Conservation (phyloP, 2,113 vertebrate genomes). For the Microtus oregoni region DNA sequence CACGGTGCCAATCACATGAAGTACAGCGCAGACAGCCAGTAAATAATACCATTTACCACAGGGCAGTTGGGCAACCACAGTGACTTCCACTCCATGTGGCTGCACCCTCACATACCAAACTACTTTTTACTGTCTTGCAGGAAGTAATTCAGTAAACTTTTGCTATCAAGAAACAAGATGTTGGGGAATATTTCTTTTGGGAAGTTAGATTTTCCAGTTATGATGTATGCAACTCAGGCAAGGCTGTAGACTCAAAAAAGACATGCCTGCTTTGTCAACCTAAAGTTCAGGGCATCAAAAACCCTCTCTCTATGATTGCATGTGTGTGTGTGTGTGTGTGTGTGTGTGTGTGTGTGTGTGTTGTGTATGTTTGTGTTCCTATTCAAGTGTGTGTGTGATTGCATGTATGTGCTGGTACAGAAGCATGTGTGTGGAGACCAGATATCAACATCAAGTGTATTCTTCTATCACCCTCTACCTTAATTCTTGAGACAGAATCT, state of each 20-base stretch:
- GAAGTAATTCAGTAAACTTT: background rate
- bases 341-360: background rate
- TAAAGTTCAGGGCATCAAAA: background rate
- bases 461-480: background rate
- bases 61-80: fast-evolving
- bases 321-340: background rate
- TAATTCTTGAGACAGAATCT: background rate
- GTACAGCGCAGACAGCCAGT: fast-evolving
- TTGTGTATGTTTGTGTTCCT: background rate
- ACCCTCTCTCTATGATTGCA: background rate
- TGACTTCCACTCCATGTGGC: fast-evolving
- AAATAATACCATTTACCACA: fast-evolving
- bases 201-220: background rate
- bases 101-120: too few species aligned
- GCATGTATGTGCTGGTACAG: background rate
- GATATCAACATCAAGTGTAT: background rate
- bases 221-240: too few species aligned
- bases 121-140: background rate
- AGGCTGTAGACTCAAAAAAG: background rate
- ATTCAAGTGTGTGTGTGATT: background rate
- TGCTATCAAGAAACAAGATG: background rate
- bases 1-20: fast-evolving
- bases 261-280: fast-evolving
- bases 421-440: background rate
- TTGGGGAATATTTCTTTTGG: background rate